Conservation (phyloP, 64 coral and sea anemone species). For the Dendrophyllia cribrosa region DNA sequence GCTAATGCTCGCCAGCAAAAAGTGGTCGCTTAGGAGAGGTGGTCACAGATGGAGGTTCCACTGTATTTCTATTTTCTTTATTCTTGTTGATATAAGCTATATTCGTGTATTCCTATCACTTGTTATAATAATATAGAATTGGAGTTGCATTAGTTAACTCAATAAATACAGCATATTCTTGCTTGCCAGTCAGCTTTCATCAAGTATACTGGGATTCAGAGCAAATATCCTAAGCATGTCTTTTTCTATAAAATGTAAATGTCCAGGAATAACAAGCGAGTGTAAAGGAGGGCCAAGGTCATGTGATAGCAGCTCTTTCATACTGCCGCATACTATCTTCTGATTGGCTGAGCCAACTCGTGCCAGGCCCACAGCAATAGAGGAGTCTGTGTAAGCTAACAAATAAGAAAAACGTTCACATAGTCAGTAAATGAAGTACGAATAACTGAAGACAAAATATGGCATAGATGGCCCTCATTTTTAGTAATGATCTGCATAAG, state of each 20-base stretch:
- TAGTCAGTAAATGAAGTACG: background rate
- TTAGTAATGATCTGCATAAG: too few species aligned
- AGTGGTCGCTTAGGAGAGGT: too few species aligned
- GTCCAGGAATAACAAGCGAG: constrained; percentile 90
- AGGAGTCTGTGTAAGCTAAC: constrained; percentile 81
- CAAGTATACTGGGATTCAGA: constrained; percentile 3
- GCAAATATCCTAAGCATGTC: constrained; percentile 96
- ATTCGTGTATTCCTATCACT: too few species aligned
- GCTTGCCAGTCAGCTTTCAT: background rate
- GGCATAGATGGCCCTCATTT: too few species aligned
- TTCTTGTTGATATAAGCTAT: too few species aligned
- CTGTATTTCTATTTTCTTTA: too few species aligned
- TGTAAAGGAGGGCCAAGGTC: constrained; percentile 90
- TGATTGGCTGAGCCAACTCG: constrained; percentile 87
- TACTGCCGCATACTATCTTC: constrained; percentile 78
- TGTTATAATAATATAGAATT: too few species aligned
- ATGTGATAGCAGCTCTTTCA: constrained; percentile 72
- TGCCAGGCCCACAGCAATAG: constrained; percentile 88
- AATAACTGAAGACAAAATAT: too few species aligned
- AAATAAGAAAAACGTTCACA: background rate
- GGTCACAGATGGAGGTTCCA: too few species aligned
- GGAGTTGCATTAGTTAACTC: too few species aligned
- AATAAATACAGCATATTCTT: background rate
- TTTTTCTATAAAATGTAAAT: constrained; percentile 93
- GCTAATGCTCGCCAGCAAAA: too few species aligned